Percentiles rank a stretch among this genome's conserved stretches.
These are phyloP conservation scores for Taurulus bubalis DNA, from an alignment of 2,113 vertebrate species.

Conservation along the genomic window DNA sequence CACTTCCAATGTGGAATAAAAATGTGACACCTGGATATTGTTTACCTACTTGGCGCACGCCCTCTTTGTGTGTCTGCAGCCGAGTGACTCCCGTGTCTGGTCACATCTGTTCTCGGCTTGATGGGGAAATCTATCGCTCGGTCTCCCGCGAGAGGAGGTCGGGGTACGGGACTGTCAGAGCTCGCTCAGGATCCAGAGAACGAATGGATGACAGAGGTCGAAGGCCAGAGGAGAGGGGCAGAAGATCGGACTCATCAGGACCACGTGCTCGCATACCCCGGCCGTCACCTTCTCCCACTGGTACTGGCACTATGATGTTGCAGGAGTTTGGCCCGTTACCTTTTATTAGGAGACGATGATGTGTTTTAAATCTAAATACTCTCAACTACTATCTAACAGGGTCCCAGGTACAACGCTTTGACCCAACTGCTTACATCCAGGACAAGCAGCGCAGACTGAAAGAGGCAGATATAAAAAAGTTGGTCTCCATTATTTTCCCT, in stretches of 20 bases:
- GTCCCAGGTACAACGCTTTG: constrained; percentile 83
- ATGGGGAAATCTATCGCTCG: constrained; percentile 78
- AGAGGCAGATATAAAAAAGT: constrained; percentile 89
- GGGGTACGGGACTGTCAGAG: constrained; percentile 52
- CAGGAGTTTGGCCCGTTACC: not conserved
- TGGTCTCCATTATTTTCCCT: constrained; percentile 34
- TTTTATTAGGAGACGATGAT: too few relatives aligned
- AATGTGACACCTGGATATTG: not conserved
- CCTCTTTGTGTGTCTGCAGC: constrained; percentile 64
- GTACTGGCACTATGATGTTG: constrained; percentile 62
- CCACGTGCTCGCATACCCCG: constrained; percentile 65
- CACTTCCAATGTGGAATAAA: not conserved
- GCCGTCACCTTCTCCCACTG: constrained; percentile 87
- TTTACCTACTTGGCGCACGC: not conserved
- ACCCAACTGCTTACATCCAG: constrained; percentile 92
- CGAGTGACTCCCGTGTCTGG: constrained; percentile 74
- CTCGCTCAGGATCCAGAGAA: constrained; percentile 86
- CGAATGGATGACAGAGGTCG: constrained; percentile 74
- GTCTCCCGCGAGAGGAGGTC: constrained; percentile 80
- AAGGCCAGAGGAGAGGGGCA: constrained; percentile 77
- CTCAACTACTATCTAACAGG: constrained; percentile 54
- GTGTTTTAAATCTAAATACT: not conserved
- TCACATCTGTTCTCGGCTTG: constrained; percentile 44
- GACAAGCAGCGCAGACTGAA: constrained; percentile 87
- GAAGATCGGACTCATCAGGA: constrained; percentile 82